Evolutionary conservation across 2,113 vertebrate species (phyloP).

Genomic region (Zosterops hypoxanthus): DNA sequence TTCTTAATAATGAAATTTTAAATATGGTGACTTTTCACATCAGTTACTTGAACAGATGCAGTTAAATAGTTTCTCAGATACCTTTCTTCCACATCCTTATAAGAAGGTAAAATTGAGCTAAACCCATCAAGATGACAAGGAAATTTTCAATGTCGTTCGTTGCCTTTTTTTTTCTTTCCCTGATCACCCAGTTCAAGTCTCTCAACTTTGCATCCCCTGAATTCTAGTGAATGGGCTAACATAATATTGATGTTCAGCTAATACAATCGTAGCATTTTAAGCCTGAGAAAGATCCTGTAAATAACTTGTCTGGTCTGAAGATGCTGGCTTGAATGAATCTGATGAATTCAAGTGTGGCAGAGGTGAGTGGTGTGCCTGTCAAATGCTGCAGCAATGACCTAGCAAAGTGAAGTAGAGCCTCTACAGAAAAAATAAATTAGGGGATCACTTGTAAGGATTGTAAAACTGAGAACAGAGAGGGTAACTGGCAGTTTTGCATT

Average conservation of each 20-base stretch:
- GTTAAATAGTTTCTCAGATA: constrained; percentile 35
- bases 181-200: background rate
- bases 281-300: background rate
- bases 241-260: background rate
- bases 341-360: background rate
- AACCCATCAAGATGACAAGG: constrained; percentile 5
- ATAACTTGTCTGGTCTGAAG: background rate
- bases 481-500: background rate
- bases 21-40: background rate
- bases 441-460: background rate
- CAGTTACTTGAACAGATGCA: constrained; percentile 2
- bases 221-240: background rate
- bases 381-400: background rate
- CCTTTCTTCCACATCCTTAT: background rate
- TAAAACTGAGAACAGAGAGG: background rate
- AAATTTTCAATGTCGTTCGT: constrained; percentile 1
- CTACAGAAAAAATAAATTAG: background rate
- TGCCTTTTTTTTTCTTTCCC: background rate
- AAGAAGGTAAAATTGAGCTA: constrained; percentile 19
- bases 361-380: background rate
- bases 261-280: background rate
- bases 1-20: background rate
- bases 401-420: background rate
- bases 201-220: background rate
- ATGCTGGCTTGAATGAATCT: background rate